phyloP scores from a whole-genome alignment of 2,797 vertebrate species.

The Rhinatrema bivittatum region DNA sequence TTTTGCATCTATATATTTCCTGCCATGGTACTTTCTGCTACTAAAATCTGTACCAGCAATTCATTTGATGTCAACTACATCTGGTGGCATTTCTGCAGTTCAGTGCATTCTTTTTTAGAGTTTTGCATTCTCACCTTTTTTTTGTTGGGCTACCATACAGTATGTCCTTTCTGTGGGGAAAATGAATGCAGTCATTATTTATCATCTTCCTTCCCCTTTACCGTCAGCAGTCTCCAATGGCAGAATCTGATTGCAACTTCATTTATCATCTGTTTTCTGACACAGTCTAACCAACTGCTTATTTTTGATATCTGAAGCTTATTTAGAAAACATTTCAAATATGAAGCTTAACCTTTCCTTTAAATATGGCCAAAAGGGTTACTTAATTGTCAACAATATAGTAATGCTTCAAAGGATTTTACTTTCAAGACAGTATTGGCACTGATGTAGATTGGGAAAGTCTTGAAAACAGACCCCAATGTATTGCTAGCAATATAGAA shows the following conservation, averaged over 20 bases:
- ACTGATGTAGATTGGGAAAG: too few relatives aligned
- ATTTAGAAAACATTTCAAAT: conserved; percentile 11
- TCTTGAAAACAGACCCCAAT: too few relatives aligned
- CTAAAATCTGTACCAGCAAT: too few relatives aligned
- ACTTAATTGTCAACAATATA: not conserved
- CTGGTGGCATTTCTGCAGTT: too few relatives aligned
- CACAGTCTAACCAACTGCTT: not conserved
- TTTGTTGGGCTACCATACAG: conserved; percentile 42
- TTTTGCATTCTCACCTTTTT: conserved; percentile 30
- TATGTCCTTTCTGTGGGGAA: too few relatives aligned
- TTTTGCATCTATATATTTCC: too few relatives aligned
- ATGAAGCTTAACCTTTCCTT: not conserved
- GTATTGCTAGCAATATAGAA: too few relatives aligned
- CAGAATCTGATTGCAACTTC: conserved; percentile 52
- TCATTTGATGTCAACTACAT: too few relatives aligned
- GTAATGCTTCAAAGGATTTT: not conserved
- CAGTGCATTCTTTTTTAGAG: conserved; percentile 31
- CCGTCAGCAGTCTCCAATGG: conserved; percentile 46
- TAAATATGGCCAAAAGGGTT: not conserved
- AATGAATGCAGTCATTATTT: conserved; percentile 53
- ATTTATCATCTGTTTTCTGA: conserved; percentile 48
- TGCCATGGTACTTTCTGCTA: too few relatives aligned
- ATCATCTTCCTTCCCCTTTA: conserved; percentile 49
- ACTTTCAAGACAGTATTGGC: conserved; percentile 2
- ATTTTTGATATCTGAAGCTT: not conserved